Conservation (phyloP, 2,113 vertebrate species). For the Mus pahari region DNA sequence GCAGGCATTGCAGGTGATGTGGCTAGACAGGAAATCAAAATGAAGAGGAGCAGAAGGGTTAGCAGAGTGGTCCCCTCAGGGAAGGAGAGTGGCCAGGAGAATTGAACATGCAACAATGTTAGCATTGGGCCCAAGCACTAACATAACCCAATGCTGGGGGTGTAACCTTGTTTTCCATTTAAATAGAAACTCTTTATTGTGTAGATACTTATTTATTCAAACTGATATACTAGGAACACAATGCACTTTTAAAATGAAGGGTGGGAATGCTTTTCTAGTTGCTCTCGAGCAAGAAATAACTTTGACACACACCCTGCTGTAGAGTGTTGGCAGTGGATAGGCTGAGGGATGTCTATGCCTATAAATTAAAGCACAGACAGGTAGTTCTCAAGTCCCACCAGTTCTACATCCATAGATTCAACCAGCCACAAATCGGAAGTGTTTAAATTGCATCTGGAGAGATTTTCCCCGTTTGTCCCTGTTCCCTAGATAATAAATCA, state of each 20-base stretch:
- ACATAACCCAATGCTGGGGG: neutral
- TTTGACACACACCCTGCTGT: neutral
- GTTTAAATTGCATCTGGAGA: neutral
- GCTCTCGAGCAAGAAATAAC: neutral
- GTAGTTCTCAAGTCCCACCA: fast-evolving
- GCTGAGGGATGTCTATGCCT: neutral
- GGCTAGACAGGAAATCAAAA: neutral
- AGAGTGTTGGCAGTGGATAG: neutral
- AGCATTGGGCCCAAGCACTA: neutral
- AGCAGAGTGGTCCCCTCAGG: neutral
- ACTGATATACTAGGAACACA: neutral
- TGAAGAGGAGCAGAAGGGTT: neutral
- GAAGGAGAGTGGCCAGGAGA: neutral
- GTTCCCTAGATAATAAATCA: neutral
- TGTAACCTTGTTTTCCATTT: neutral
- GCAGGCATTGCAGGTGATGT: neutral
- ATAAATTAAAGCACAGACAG: neutral
- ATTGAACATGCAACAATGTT: neutral
- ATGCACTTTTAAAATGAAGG: neutral
- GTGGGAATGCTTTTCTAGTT: neutral
- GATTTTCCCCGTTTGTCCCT: neutral
- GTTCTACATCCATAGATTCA: neutral
- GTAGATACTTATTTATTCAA: neutral
- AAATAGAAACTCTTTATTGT: slow-evolving; percentile 7
- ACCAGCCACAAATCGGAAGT: neutral